Evolutionary conservation across 2,888 invertebrate species (phyloP), one percentile per base, ranked within the genome.

Genomic region (Ceramica pisi): DNA sequence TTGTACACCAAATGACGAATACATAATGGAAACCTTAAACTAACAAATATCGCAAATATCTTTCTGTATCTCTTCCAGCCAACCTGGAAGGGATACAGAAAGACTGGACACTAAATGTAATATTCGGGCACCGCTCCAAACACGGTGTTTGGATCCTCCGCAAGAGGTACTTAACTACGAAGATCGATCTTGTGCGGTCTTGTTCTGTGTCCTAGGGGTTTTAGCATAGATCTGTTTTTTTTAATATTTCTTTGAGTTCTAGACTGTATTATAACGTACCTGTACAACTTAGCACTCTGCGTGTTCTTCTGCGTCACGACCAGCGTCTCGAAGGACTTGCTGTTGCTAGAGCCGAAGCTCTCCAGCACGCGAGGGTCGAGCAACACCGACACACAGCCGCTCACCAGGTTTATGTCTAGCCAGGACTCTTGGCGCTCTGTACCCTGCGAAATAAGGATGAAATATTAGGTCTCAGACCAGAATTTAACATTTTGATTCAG

Each of bases 331-430:
- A 87, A 90, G 5, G 86, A 68, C n/a, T 79, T 70, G 46, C 80
- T 74, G 12, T 82, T 78, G 8, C 9, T 12, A 16, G 74, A 61
- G 0, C 85, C 86, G 23, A 89, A 73, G 1, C 62, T 64, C 16
- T 84, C 82, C 74, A 91, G 38, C 38, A 85, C 50, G 0, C 76
- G 67, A 0, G 91, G 88, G 31, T 91, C 90, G 23, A 93, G 56
- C 14, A 91, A 64, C 16, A 93, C 78, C 0, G 93, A 87, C 7
- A 92, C 31, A 14, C 88, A 86, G 1, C 78, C 63, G 0, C 73
- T 71, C 26, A 76, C 69, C n/a, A 56, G 26, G 81, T 93, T 93
- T 5, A 93, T 72, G 69, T 94, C 94, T 19, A 94, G 48, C 92
- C 92, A 93, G 1, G 86, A 77, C 8, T 84, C 76, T 12, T 85